Percentiles rank a stretch among this genome's conserved stretches.
Conservation (phyloP, 2,888 invertebrate genomes). For the Exephanes ischioxanthus region DNA sequence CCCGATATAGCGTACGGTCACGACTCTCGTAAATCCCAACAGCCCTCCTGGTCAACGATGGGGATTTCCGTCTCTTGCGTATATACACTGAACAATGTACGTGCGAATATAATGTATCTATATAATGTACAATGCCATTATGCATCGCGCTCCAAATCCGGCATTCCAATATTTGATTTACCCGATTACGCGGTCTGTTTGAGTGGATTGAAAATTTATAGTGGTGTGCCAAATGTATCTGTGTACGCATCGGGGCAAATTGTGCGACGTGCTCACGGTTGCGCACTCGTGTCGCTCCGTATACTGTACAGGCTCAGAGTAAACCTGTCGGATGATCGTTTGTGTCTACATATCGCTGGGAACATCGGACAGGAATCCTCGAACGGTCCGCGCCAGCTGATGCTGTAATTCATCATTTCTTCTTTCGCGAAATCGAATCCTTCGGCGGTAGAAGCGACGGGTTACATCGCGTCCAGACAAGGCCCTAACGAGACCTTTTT, state of each 20-base stretch:
- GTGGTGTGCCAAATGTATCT: conserved; percentile 43
- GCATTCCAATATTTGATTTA: conserved; percentile 76
- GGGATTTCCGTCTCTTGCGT: not conserved
- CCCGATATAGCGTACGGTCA: conserved; percentile 13
- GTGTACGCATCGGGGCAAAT: conserved; percentile 21
- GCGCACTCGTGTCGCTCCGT: conserved; percentile 16
- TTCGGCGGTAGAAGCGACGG: not conserved
- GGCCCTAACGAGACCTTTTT: not conserved
- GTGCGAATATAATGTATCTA: conserved; percentile 10
- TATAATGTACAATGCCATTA: conserved; percentile 63
- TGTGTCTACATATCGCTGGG: conserved; percentile 35
- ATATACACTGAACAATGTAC: not conserved
- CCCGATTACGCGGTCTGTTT: conserved; percentile 74
- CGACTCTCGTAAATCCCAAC: not conserved
- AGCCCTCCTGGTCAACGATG: not conserved
- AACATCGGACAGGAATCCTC: conserved; percentile 8
- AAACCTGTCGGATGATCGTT: conserved; percentile 47
- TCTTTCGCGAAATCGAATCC: not conserved
- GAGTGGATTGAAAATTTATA: conserved; percentile 74
- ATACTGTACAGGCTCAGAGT: conserved; percentile 22
- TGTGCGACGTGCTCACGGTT: not conserved
- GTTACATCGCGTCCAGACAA: not conserved
- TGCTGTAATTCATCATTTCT: conserved; percentile 29
- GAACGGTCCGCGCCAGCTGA: conserved; percentile 2
- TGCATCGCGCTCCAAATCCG: conserved; percentile 64